Conservation (phyloP, 2,888 invertebrate genomes). For the Scaptomyza polygonia region DNA sequence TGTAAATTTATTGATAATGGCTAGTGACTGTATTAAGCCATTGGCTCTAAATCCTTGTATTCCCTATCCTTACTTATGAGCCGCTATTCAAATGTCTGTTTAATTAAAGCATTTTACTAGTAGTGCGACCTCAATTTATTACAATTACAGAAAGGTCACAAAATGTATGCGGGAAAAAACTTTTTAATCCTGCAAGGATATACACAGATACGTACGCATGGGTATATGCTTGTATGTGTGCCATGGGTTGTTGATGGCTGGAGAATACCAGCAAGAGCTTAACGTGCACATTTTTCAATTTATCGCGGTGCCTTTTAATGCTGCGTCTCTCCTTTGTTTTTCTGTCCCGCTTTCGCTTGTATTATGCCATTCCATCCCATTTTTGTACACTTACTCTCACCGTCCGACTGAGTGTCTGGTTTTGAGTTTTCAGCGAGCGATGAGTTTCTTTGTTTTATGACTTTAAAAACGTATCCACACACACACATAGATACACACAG, state of each 20-base stretch:
- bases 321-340: not conserved
- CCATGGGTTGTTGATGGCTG: no score
- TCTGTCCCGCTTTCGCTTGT: not conserved
- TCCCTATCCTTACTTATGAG: not conserved
- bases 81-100: not conserved
- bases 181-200: slow-evolving; percentile 25
- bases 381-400: slow-evolving; percentile 7
- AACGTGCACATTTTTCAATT: slow-evolving; percentile 53
- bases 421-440: slow-evolving; percentile 13
- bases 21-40: no score
- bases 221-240: not conserved
- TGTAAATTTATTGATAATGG: no score
- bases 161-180: slow-evolving; percentile 16
- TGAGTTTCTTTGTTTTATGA: slow-evolving; percentile 52
- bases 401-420: slow-evolving; percentile 6
- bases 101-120: slow-evolving; percentile 18
- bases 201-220: slow-evolving; percentile 1
- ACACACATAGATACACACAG: slow-evolving; percentile 10
- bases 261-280: slow-evolving; percentile 27
- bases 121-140: slow-evolving; percentile 24
- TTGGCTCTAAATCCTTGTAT: not conserved
- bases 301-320: slow-evolving; percentile 45
- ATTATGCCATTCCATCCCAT: not conserved
- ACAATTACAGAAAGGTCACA: slow-evolving; percentile 37
- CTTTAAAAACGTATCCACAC: slow-evolving; percentile 18